Conservation (phyloP, 2,113 vertebrate species). For the Microcebus murinus region DNA sequence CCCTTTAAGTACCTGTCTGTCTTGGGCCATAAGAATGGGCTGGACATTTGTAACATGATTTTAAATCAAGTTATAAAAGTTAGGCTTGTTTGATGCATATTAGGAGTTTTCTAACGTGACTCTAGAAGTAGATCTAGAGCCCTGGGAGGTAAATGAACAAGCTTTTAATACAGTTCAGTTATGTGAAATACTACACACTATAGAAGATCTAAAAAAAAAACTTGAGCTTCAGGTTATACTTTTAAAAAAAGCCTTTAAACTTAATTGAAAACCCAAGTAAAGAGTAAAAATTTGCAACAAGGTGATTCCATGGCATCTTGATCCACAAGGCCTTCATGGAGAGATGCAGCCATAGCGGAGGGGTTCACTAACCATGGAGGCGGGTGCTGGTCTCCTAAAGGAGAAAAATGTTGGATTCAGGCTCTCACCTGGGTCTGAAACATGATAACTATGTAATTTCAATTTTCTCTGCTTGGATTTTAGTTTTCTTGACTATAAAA, state of each 20-base stretch:
- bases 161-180: conserved; percentile 77
- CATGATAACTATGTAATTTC: not conserved
- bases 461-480: not conserved
- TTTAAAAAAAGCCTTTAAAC: conserved; percentile 54
- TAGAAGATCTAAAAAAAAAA: conserved; percentile 77
- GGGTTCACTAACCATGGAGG: not conserved
- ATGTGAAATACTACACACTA: conserved; percentile 77
- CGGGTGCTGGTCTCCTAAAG: not conserved
- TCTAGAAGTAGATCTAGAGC: conserved; percentile 5
- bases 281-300: conserved; percentile 48
- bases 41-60: not conserved
- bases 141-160: conserved; percentile 37
- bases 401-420: not conserved
- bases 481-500: not conserved
- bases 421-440: not conserved
- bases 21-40: not conserved
- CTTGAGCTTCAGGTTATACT: conserved; percentile 75
- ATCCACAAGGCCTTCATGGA: not conserved
- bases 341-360: not conserved
- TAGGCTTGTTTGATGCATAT: not conserved
- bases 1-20: not conserved
- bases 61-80: not conserved
- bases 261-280: conserved; percentile 47
- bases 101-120: not conserved
- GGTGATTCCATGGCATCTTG: not conserved